A percentile compares a stretch with the other conserved stretches of the same genome.
These are phyloP conservation scores for Nasonia giraulti DNA, from an alignment of 1,140 invertebrate species.

Conservation along the genomic window DNA sequence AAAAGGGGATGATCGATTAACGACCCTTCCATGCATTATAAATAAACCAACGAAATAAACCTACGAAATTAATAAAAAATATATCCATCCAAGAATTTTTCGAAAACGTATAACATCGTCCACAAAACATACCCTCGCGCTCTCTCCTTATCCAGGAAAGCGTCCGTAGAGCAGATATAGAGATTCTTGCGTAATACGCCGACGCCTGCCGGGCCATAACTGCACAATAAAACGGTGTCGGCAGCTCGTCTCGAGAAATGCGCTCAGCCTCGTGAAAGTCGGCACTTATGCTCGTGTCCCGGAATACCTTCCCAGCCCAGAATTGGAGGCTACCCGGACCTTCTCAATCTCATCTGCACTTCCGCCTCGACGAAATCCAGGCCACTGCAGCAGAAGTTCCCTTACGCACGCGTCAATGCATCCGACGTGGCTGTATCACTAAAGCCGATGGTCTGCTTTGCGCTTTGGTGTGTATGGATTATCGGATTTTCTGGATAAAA, in stretches of 20 bases:
- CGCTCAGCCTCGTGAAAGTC: background rate
- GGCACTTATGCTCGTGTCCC: background rate
- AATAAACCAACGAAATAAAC: no score
- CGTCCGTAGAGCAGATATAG: background rate
- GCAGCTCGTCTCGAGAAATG: background rate
- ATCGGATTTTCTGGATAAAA: no score
- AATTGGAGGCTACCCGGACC: background rate
- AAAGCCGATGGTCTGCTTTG: no score
- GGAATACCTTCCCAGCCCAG: background rate
- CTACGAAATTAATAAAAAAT: no score
- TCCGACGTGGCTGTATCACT: no score
- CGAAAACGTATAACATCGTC: background rate
- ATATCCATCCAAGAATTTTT: background rate
- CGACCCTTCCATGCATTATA: no score
- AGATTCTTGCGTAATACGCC: background rate
- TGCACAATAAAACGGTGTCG: background rate
- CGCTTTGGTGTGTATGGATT: no score
- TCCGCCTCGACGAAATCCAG: background rate
- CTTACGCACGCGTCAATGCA: background rate
- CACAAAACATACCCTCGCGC: background rate
- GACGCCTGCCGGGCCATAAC: background rate
- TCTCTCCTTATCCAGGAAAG: background rate
- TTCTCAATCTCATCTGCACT: conserved; percentile 1
- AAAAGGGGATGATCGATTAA: no score
- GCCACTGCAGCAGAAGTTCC: background rate